Evolutionary conservation across 2,888 invertebrate genomes (phyloP).

Genomic region (Eurytoma californica): DNA sequence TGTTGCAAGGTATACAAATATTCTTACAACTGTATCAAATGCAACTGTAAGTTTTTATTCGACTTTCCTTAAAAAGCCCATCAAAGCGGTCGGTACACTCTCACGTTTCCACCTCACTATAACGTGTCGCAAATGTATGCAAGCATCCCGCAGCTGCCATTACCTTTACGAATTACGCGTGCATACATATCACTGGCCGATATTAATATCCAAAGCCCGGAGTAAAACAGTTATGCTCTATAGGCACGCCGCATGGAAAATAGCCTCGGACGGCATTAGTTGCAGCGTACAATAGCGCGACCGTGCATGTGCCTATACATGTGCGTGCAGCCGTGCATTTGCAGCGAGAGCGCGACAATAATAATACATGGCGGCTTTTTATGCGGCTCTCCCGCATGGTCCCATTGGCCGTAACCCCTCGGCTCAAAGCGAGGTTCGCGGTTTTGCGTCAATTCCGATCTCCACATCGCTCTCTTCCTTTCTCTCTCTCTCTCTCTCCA

Average conservation of each 20-base stretch:
- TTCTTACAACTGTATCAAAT: too few relatives aligned
- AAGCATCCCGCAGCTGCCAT: not conserved
- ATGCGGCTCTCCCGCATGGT: not conserved
- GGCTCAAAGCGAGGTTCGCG: not conserved
- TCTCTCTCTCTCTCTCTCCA: too few relatives aligned
- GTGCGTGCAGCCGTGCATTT: too few relatives aligned
- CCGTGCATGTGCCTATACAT: not conserved
- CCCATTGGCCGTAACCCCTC: not conserved
- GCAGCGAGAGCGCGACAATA: not conserved
- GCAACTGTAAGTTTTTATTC: too few relatives aligned
- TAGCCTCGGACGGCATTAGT: too few relatives aligned
- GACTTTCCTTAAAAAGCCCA: too few relatives aligned
- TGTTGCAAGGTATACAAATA: too few relatives aligned
- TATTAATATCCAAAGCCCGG: not conserved
- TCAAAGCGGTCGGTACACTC: too few relatives aligned
- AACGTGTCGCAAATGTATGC: not conserved
- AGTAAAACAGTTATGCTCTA: too few relatives aligned
- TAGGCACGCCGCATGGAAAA: too few relatives aligned
- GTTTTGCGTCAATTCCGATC: not conserved
- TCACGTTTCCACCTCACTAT: too few relatives aligned
- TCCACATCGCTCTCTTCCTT: too few relatives aligned
- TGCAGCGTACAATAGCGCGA: not conserved
- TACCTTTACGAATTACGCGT: slow-evolving; percentile 1
- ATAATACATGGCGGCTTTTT: not conserved
- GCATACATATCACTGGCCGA: not conserved